phyloP scores from a whole-genome alignment of 2,113 vertebrate genomes.

The Odontophorus gujanensis region DNA sequence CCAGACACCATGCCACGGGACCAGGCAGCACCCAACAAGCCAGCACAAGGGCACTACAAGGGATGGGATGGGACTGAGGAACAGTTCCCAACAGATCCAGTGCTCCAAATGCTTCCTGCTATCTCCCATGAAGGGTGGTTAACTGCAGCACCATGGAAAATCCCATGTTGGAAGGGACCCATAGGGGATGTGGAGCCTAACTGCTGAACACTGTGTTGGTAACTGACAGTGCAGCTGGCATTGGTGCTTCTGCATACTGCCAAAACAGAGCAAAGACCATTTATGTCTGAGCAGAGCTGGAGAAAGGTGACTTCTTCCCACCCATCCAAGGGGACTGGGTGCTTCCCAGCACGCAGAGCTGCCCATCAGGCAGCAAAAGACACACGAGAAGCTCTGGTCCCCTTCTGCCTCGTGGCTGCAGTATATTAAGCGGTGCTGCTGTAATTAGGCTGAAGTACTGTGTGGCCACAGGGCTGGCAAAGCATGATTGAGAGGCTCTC shows the following conservation, averaged over 20 bases:
- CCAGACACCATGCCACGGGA: neutral
- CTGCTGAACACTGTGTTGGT: too few species aligned
- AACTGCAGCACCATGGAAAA: neutral
- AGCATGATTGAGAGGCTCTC: constrained; percentile 4
- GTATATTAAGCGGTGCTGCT: neutral
- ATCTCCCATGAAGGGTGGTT: neutral
- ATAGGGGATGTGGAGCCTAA: too few species aligned
- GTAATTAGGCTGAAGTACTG: constrained; percentile 11
- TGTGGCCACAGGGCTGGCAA: neutral
- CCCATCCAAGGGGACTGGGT: neutral
- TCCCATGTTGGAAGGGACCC: too few species aligned
- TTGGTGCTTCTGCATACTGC: neutral
- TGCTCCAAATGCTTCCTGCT: neutral
- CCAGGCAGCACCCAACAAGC: neutral
- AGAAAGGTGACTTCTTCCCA: neutral
- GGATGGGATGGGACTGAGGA: neutral
- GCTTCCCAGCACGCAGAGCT: neutral
- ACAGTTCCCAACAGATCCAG: neutral
- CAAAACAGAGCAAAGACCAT: neutral
- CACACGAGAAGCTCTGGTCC: accelerated
- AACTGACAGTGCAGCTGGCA: too few species aligned
- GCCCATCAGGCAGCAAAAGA: accelerated
- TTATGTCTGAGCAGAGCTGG: neutral
- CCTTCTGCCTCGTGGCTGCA: neutral
- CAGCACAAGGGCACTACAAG: neutral